phyloP scores from a whole-genome alignment of 2,797 vertebrate species.

The Sternarchorhynchus goeldii region DNA sequence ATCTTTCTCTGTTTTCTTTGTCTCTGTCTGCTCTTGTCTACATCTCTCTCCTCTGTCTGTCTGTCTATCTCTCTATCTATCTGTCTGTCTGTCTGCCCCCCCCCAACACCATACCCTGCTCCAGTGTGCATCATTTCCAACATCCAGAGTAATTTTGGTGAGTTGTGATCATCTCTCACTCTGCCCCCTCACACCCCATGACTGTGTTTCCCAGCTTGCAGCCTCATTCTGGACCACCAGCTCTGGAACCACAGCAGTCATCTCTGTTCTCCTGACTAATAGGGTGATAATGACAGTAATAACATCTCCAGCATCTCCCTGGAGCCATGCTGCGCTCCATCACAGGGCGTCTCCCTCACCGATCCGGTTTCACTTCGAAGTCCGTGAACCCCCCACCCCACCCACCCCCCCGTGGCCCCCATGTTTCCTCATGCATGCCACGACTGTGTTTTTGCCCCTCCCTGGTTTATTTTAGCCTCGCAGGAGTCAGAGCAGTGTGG shows the following conservation, averaged over 20 bases:
- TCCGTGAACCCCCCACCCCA: background rate
- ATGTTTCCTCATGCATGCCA: constrained; percentile 21
- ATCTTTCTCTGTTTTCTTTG: constrained; percentile 3
- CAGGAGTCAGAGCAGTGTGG: constrained; percentile 28
- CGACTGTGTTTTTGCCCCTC: constrained; percentile 37
- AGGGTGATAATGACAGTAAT: constrained; percentile 47
- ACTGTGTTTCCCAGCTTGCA: background rate
- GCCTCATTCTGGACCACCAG: constrained; percentile 32
- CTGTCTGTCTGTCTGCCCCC: background rate
- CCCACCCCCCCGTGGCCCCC: background rate
- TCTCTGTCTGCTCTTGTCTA: background rate
- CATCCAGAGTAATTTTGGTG: too few species aligned
- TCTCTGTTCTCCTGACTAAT: constrained; percentile 41
- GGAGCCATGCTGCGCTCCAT: constrained; percentile 1
- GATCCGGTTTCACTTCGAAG: constrained; percentile 36
- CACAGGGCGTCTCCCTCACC: background rate
- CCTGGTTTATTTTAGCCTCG: constrained; percentile 45
- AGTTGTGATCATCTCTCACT: too few species aligned
- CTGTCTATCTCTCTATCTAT: background rate
- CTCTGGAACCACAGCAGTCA: background rate
- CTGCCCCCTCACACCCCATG: background rate
- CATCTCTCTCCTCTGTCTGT: background rate
- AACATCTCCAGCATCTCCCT: constrained; percentile 28
- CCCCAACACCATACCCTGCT: too few species aligned
- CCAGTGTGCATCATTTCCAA: too few species aligned